Evolutionary conservation across 1,140 invertebrate genomes (phyloP), one percentile per base, ranked within the genome.

Genomic region (Saccostrea glomerata): DNA sequence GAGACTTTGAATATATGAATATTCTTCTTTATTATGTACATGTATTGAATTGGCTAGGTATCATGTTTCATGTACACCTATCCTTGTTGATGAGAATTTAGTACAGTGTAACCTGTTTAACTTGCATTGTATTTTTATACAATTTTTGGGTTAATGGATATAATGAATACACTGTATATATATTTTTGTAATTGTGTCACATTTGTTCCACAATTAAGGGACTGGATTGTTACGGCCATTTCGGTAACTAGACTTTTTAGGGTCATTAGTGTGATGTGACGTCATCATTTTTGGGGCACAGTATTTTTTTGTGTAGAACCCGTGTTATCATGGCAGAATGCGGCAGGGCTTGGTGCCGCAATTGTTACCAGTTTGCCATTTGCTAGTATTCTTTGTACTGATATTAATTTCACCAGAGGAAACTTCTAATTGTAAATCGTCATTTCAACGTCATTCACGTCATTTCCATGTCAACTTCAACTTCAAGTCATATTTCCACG

Each of bases 161-260:
- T 58, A 15, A 58, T 58, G 56, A 6, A 58, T n/a, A n/a, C n/a
- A n/a, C n/a, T n/a, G n/a, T 58, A 1, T 12, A 58, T 58, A 6
- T 58, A 70, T n/a, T n/a, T n/a, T n/a, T 70, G 66, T 70, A 70
- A 70, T 70, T 70, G 66, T 70, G 66, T 70, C 66, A 70, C 25
- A 70, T 70, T 25, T 25, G 25, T 70, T 70, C 66, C 66, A 70
- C 20, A 70, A 70, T 70, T 70, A 70, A 23, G 66, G 66, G 66
- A 23, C 66, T 70, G 66, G 40, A 63, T 5, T 66, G 60, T 66
- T 66, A 66, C 60, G 20, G 60, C 60, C 60, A 66, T n/a, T 66
- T n/a, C 60, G 17, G 60, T 66, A 0, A 66, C 20, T 66, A 66
- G 60, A n/a, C 60, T n/a, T 66, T n/a, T 66, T 17, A 23, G 7